Base-by-base conservation (phyloP, 1,140 invertebrate species). In the Drosophila serrata region DNA sequence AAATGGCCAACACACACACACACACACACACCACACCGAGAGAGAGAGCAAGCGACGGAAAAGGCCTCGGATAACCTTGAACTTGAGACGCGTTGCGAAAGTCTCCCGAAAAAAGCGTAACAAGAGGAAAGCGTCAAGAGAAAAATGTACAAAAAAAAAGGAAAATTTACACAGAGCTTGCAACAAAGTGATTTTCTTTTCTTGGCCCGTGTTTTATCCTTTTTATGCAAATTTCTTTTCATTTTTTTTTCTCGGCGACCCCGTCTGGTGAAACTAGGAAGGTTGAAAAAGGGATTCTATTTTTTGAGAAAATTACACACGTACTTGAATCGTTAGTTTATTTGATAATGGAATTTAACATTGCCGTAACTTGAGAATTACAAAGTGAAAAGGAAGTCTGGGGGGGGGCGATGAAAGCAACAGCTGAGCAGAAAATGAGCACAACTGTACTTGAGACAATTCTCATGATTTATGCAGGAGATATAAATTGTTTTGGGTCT, bases 261-360 rank as follows among this genome's bases (percentile, higher is more conserved):
- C 24, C 17, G 68, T 46, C 67, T 58, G 57, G 57, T 15, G 13
- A 53, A 60, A 60, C 45, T 35, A 37, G 60, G 42, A 72, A 40
- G 65, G 68, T 39, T 40, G 29, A 48, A 72, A 70, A 70, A 40
- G 43, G 68, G 35, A 22, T n/a, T 31, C 15, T 51, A 46, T 49
- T 49, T 49, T 70, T 73, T 46, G 9, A 42, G 39, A 37, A 60
- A 63, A 79, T 82, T 75, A 69, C 74, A 81, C 80, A 82, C 80
- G 78, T 86, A 78, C 68, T 81, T 70, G 45, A 68, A 62, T 69
- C 78, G 70, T 86, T 86, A 63, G 74, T 86, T 81, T 76, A 78
- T 81, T 85, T 86, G 63, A 55, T 78, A 81, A 81, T 85, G 70
- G 64, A 79, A 76, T 59, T 68, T 57, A 64, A 80, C 65, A 72